Evolutionary conservation across 2,113 vertebrate genomes (phyloP).

Genomic region (Romanogobio albipinnatus): DNA sequence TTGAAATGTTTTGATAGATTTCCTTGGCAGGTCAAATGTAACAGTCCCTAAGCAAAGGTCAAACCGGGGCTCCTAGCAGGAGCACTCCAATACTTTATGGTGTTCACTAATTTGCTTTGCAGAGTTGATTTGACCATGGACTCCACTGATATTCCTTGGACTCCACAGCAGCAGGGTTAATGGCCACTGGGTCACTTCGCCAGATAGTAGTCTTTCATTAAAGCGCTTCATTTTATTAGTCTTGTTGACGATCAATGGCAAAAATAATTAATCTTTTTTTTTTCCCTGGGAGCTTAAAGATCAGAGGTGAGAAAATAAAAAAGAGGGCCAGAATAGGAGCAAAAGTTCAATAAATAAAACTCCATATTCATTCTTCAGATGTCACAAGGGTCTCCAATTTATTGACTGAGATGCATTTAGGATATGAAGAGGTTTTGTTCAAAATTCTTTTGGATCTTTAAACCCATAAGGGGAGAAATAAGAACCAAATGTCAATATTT

Average conservation of each 20-base stretch:
- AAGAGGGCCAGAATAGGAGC: slow-evolving; percentile 61
- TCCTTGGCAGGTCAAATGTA: slow-evolving; percentile 80
- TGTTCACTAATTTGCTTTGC: slow-evolving; percentile 78
- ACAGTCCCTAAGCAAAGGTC: slow-evolving; percentile 79
- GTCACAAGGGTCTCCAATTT: slow-evolving; percentile 37
- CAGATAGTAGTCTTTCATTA: slow-evolving; percentile 77
- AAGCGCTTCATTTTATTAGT: slow-evolving; percentile 79
- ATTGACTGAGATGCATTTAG: slow-evolving; percentile 38
- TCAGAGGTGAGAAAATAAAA: slow-evolving; percentile 76
- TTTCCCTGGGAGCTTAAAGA: slow-evolving; percentile 68
- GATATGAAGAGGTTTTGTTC: slow-evolving; percentile 30
- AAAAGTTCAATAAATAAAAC: slow-evolving; percentile 67
- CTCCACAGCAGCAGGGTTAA: slow-evolving; percentile 70
- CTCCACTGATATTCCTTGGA: slow-evolving; percentile 72
- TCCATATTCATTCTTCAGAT: slow-evolving; percentile 40
- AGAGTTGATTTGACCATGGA: slow-evolving; percentile 78
- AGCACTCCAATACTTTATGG: slow-evolving; percentile 79
- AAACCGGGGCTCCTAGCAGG: slow-evolving; percentile 75
- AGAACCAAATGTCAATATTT: neutral
- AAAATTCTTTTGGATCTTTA: slow-evolving; percentile 12
- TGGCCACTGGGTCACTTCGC: slow-evolving; percentile 68
- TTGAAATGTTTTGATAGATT: slow-evolving; percentile 89
- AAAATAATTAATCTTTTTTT: slow-evolving; percentile 76
- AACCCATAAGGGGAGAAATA: neutral
- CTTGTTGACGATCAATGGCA: slow-evolving; percentile 78